Evolutionary conservation across 2,888 invertebrate species (phyloP), one percentile per base, ranked within the genome.

Genomic region (Platynereis dumerilii): DNA sequence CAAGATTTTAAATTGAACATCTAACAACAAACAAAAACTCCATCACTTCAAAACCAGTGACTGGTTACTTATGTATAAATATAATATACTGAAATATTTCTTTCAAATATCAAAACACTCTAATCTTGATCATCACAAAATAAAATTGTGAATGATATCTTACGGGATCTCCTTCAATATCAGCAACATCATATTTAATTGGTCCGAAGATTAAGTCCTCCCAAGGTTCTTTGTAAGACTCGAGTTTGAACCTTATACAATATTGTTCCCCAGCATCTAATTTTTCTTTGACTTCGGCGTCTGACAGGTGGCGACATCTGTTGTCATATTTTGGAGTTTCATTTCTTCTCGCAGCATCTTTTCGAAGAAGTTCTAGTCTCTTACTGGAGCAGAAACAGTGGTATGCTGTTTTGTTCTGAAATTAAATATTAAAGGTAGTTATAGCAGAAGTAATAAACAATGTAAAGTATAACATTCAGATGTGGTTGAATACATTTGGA

Each of bases 151-250:
- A n/a, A n/a, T n/a, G n/a, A n/a, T n/a, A n/a, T n/a, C n/a, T 77
- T 66, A 87, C 91, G 0, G 95, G 95, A 86, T 99, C 98, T 0
- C 95, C 95, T 85, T 98, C 97, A 67, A 89, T 89, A 56, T 89
- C 85, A 0, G 89, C 88, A 0, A 92, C 88, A 80, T 93, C 90
- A 69, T 91, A 90, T 0, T 87, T 86, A 60, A 92, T 89, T n/a
- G 87, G 82, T 0, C 96, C 96, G 82, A 91, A 94, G 59, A 97
- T 89, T 65, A 94, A 77, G 85, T 97, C 97, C 54, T 90, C 84
- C 78, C 92, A 91, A 2, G 87, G 84, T 69, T 88, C 87, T 60
- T 87, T 83, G 61, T 88, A 88, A 7, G 88, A 85, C 28, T 87
- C 85, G 55, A 92, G 83, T 91, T 92, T 83, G 2, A 60, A 56